phyloP scores from a whole-genome alignment of 2,888 invertebrate species.

The Caenorhabditis sp. region DNA sequence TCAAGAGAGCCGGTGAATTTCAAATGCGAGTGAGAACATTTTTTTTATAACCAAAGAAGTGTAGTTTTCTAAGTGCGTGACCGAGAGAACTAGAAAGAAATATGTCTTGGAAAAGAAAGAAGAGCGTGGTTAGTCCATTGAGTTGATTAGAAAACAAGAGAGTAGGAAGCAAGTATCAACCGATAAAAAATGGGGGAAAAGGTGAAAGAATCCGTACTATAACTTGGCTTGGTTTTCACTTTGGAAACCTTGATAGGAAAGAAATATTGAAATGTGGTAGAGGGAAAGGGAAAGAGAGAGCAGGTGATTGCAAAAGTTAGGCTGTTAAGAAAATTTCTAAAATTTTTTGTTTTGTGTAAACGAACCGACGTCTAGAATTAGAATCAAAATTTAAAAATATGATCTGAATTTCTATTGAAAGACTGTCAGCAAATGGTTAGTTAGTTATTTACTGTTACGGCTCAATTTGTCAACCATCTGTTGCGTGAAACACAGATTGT shows the following conservation, averaged over 20 bases:
- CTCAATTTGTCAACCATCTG: constrained; percentile 26
- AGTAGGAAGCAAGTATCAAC: constrained; percentile 12
- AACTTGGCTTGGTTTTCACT: too few relatives aligned
- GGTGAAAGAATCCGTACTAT: too few relatives aligned
- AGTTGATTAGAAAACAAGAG: constrained; percentile 41
- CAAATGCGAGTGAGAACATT: constrained; percentile 55
- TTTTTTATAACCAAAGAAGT: constrained; percentile 23
- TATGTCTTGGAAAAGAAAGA: constrained; percentile 4
- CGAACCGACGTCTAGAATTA: not conserved
- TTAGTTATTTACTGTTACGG: too few relatives aligned
- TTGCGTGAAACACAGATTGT: not conserved
- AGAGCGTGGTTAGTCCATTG: constrained; percentile 28
- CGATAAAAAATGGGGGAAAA: not conserved
- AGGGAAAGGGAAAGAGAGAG: not conserved
- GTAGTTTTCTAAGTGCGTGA: constrained; percentile 32
- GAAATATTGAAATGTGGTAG: not conserved
- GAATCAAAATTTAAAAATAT: too few relatives aligned
- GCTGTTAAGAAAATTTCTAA: not conserved
- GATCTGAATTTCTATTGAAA: not conserved
- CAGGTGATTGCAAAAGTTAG: constrained; percentile 33
- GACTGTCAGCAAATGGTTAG: constrained; percentile 12
- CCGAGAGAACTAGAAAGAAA: constrained; percentile 15
- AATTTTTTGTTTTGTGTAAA: not conserved
- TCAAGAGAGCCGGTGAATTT: constrained; percentile 20
- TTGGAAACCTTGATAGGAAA: too few relatives aligned